phyloP scores from a whole-genome alignment of 2,888 invertebrate species.

The Morpho deidamia region DNA sequence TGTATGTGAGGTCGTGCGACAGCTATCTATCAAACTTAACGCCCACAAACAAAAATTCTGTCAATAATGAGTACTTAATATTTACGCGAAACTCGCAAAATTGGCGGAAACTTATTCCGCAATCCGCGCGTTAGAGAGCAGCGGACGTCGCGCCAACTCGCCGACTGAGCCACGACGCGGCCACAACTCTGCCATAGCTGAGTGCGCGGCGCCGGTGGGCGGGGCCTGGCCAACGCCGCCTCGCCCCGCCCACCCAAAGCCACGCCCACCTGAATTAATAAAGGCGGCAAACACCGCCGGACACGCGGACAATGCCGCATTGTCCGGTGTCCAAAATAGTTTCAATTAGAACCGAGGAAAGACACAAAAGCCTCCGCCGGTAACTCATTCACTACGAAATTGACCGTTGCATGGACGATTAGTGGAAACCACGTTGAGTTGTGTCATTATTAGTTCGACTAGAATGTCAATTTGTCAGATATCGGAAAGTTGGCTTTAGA shows the following conservation, averaged over 20 bases:
- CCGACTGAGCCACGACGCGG: slow-evolving; percentile 51
- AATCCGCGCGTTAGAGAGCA: slow-evolving; percentile 50
- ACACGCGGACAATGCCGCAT: slow-evolving; percentile 76
- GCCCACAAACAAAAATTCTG: slow-evolving; percentile 10
- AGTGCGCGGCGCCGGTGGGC: slow-evolving; percentile 45
- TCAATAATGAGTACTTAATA: slow-evolving; percentile 10
- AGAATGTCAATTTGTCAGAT: not conserved
- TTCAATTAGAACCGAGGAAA: slow-evolving; percentile 74
- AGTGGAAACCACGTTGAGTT: slow-evolving; percentile 18
- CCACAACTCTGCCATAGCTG: slow-evolving; percentile 26
- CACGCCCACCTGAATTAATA: slow-evolving; percentile 76
- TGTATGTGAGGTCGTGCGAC: slow-evolving; percentile 54
- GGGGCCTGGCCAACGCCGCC: slow-evolving; percentile 48
- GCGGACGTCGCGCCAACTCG: slow-evolving; percentile 60
- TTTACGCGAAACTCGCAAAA: slow-evolving; percentile 19
- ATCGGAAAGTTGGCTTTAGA: not conserved
- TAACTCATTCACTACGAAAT: slow-evolving; percentile 65
- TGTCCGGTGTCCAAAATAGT: slow-evolving; percentile 76
- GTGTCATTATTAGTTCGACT: slow-evolving; percentile 14
- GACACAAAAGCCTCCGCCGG: slow-evolving; percentile 65
- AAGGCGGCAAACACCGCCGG: slow-evolving; percentile 74
- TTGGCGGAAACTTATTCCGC: slow-evolving; percentile 40
- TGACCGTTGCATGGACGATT: slow-evolving; percentile 55
- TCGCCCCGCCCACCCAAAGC: slow-evolving; percentile 47
- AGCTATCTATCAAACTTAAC: slow-evolving; percentile 7